Percentiles rank a stretch among this genome's conserved stretches.
Evolutionary conservation across 2,113 vertebrate genomes (phyloP).

Genomic region (Psilopogon haemacephalus): DNA sequence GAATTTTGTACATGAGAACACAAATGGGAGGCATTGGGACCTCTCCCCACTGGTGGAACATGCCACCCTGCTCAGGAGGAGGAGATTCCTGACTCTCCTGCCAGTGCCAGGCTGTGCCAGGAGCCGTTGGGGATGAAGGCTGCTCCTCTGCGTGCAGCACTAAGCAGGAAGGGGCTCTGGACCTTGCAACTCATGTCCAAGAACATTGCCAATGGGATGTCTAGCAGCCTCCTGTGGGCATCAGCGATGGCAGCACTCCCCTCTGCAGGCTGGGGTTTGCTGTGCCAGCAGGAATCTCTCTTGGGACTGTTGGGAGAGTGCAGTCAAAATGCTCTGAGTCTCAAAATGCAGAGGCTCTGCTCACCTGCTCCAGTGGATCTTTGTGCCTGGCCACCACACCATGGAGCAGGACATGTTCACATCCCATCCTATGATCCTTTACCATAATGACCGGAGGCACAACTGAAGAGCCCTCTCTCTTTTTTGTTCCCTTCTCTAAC

Average conservation of each 20-base stretch:
- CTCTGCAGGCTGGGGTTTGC: neutral
- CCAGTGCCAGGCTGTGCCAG: neutral
- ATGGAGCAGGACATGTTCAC: rapidly evolving
- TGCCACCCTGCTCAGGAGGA: neutral
- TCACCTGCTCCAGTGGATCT: rapidly evolving
- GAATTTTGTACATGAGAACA: neutral
- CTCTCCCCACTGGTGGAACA: neutral
- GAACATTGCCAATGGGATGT: neutral
- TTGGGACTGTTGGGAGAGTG: neutral
- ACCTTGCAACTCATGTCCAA: neutral
- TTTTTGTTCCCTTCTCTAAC: neutral
- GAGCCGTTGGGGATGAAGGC: neutral
- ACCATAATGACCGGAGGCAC: slow-evolving; percentile 6
- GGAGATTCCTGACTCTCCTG: neutral
- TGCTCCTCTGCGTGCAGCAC: rapidly evolving
- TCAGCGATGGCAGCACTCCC: neutral
- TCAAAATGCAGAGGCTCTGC: neutral
- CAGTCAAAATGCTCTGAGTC: neutral
- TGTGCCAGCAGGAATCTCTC: neutral
- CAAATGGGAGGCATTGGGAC: neutral
- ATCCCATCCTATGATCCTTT: neutral
- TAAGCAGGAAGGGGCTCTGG: rapidly evolving
- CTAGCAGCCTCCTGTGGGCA: neutral
- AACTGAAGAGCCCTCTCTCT: neutral
- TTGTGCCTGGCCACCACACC: rapidly evolving